Percentiles rank a stretch among this genome's conserved stretches.
Conservation (phyloP, 35 echinoderm and acorn worm genomes). For the Heliocidaris erythrogramma region DNA sequence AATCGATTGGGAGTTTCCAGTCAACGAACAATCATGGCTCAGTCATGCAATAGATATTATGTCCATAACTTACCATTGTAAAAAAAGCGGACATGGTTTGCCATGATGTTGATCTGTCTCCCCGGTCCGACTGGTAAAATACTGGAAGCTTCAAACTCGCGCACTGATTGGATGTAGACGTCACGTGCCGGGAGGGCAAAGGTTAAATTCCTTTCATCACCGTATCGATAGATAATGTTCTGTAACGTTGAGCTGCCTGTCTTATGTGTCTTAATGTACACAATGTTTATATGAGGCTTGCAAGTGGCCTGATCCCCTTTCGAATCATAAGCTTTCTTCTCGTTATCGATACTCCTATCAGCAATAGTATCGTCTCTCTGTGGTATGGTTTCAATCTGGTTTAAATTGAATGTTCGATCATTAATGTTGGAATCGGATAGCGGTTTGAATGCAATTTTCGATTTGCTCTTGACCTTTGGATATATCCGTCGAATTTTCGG, state of each 20-base stretch:
- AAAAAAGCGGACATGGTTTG: conserved; percentile 44
- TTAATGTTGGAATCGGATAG: not conserved
- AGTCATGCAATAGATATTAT: not conserved
- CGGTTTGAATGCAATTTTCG: not conserved
- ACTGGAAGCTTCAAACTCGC: conserved; percentile 25
- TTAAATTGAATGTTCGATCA: not conserved
- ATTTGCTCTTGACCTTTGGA: not conserved
- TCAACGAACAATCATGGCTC: too few species aligned
- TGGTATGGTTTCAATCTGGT: not conserved
- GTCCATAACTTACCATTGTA: conserved; percentile 4
- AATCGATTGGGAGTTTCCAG: too few species aligned
- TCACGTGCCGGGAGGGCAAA: conserved; percentile 59
- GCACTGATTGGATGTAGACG: conserved; percentile 47
- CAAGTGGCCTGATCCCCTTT: not conserved
- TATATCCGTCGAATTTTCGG: not conserved
- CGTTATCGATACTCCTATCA: not conserved
- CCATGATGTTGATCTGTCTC: conserved; percentile 35
- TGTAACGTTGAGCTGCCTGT: conserved; percentile 66
- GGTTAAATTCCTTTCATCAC: conserved; percentile 58
- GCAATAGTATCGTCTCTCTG: not conserved
- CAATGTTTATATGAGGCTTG: conserved; percentile 51
- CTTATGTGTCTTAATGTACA: conserved; percentile 71
- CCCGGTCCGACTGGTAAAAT: not conserved
- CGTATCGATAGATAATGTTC: conserved; percentile 68
- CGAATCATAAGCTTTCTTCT: not conserved